These are phyloP conservation scores for Trichomycterus rosablanca DNA, from an alignment of 2,113 vertebrate genomes.

Conservation along the genomic window DNA sequence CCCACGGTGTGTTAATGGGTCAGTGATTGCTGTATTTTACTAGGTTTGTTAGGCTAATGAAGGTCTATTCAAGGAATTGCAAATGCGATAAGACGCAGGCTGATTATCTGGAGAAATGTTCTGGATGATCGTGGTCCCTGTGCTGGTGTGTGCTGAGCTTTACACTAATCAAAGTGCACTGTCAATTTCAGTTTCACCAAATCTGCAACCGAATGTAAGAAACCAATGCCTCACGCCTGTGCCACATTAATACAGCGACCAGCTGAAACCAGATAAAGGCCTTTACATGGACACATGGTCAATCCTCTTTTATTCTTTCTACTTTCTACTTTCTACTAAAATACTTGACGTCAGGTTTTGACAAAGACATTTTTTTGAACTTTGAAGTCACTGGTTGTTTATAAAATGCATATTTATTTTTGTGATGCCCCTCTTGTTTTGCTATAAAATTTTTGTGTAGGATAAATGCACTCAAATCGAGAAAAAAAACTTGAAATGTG, in stretches of 20 bases:
- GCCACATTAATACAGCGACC: slow-evolving; percentile 4
- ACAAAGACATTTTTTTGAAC: slow-evolving; percentile 50
- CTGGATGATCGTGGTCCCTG: too few species aligned
- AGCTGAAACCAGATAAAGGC: slow-evolving; percentile 31
- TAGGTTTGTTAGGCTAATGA: slow-evolving; percentile 25
- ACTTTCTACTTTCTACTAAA: slow-evolving; percentile 51
- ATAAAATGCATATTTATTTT: slow-evolving; percentile 75
- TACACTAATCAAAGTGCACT: slow-evolving; percentile 60
- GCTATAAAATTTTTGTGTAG: slow-evolving; percentile 57
- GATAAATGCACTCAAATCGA: slow-evolving; percentile 71
- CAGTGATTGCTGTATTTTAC: slow-evolving; percentile 3
- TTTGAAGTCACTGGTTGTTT: slow-evolving; percentile 75
- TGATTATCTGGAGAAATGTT: too few species aligned
- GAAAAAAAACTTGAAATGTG: slow-evolving; percentile 69
- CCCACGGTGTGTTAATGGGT: slow-evolving; percentile 10
- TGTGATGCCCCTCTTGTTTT: slow-evolving; percentile 58
- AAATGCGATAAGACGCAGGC: slow-evolving; percentile 11
- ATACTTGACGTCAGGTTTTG: slow-evolving; percentile 74
- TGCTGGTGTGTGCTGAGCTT: too few species aligned
- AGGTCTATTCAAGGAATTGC: slow-evolving; percentile 18
- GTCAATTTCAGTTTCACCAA: slow-evolving; percentile 40
- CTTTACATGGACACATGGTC: slow-evolving; percentile 14
- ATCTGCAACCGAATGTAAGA: slow-evolving; percentile 40
- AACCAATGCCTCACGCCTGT: slow-evolving; percentile 14
- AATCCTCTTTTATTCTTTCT: slow-evolving; percentile 25